A percentile compares a stretch with the other conserved stretches of the same genome.
Evolutionary conservation across 2,797 vertebrate species (phyloP).

Genomic region (Sebastes miniatus): DNA sequence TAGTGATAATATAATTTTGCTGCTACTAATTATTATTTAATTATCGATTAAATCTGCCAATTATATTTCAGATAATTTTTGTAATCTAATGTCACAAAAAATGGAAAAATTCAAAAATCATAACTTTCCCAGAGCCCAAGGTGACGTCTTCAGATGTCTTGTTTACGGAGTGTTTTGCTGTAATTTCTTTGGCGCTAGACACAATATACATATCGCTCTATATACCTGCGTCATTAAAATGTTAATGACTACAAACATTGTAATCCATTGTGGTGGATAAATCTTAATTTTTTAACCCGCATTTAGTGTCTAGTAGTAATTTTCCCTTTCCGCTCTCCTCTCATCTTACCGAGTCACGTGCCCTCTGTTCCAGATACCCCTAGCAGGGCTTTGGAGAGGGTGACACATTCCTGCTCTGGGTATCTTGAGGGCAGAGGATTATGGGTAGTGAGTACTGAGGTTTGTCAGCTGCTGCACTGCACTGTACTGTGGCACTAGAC

Average conservation of each 20-base stretch:
- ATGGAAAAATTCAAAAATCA: background rate
- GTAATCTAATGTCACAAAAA: too few species aligned
- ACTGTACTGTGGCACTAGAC: too few species aligned
- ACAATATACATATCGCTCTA: too few species aligned
- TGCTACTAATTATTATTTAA: too few species aligned
- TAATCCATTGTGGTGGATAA: background rate
- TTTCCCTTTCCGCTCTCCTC: background rate
- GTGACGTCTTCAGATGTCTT: background rate
- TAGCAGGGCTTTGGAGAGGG: slow-evolving; percentile 8
- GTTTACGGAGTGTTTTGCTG: background rate
- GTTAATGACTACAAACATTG: background rate
- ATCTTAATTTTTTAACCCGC: too few species aligned
- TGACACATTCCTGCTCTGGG: slow-evolving; percentile 50
- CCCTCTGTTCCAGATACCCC: slow-evolving; percentile 6
- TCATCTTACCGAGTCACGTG: background rate
- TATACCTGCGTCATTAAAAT: background rate
- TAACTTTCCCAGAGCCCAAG: background rate
- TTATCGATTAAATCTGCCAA: too few species aligned
- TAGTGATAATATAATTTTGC: too few species aligned
- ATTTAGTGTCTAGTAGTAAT: background rate
- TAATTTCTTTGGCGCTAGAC: background rate
- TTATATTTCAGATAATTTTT: too few species aligned
- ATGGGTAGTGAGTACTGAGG: slow-evolving; percentile 21
- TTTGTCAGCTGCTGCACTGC: too few species aligned
- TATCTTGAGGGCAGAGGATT: slow-evolving; percentile 28